Evolutionary conservation across 2,797 vertebrate genomes (phyloP).

Genomic region (Pampus argenteus): DNA sequence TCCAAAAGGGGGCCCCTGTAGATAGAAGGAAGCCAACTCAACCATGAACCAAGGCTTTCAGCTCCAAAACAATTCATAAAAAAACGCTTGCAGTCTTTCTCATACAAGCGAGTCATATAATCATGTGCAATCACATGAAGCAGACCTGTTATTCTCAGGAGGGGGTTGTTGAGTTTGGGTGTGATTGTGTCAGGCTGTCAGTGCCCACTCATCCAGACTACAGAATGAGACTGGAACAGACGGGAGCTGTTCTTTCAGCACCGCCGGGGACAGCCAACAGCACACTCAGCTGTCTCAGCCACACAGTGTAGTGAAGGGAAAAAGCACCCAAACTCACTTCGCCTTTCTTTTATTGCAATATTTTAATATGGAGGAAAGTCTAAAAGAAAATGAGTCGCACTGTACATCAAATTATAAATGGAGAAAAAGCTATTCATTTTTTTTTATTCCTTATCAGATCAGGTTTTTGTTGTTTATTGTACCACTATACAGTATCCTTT

Average conservation of each 20-base stretch:
- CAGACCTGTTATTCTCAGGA: constrained; percentile 68
- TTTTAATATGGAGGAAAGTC: constrained; percentile 9
- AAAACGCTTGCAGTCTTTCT: constrained; percentile 37
- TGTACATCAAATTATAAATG: neutral
- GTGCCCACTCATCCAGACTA: constrained; percentile 77
- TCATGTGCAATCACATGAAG: constrained; percentile 73
- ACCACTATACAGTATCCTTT: constrained; percentile 1
- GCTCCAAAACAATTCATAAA: constrained; percentile 60
- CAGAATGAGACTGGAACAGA: constrained; percentile 68
- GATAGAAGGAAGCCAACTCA: constrained; percentile 46
- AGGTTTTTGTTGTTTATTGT: constrained; percentile 6
- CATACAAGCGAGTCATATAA: constrained; percentile 60
- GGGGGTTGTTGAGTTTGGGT: constrained; percentile 74
- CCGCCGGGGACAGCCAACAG: constrained; percentile 74
- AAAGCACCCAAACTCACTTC: constrained; percentile 47
- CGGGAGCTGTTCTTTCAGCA: constrained; percentile 82
- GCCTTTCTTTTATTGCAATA: constrained; percentile 19
- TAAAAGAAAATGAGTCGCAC: neutral
- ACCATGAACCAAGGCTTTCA: constrained; percentile 39
- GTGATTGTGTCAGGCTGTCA: constrained; percentile 80
- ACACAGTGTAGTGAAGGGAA: constrained; percentile 40
- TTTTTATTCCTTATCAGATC: neutral
- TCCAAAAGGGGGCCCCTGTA: constrained; percentile 23
- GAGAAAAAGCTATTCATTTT: neutral
- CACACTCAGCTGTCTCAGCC: constrained; percentile 71